phyloP scores from a whole-genome alignment of 2,888 invertebrate genomes.

The Lasioglossum lativentre region DNA sequence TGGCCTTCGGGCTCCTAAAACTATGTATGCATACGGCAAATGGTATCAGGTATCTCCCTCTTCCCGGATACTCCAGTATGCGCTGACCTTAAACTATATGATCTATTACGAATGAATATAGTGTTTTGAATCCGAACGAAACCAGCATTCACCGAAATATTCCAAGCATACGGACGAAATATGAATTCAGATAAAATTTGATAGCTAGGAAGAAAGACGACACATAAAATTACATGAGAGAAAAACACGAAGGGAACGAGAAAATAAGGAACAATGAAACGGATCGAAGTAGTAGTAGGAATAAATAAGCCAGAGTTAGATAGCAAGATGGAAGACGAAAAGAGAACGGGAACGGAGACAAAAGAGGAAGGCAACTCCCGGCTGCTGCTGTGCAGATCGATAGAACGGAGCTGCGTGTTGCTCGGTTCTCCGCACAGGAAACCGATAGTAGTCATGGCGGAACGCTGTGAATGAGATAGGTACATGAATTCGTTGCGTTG shows the following conservation, averaged over 20 bases:
- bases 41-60: too few relatives aligned
- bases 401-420: conserved; percentile 78
- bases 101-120: too few relatives aligned
- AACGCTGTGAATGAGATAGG: conserved; percentile 54
- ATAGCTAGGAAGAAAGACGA: too few relatives aligned
- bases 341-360: conserved; percentile 35
- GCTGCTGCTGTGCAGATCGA: conserved; percentile 71
- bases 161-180: too few relatives aligned
- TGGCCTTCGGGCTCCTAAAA: too few relatives aligned
- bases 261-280: neutral
- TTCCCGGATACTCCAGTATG: too few relatives aligned
- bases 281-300: neutral
- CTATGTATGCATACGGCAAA: too few relatives aligned
- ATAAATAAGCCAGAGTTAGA: neutral
- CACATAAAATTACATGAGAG: too few relatives aligned
- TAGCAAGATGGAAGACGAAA: neutral
- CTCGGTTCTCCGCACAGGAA: conserved; percentile 67
- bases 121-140: too few relatives aligned
- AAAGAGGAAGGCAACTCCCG: conserved; percentile 26
- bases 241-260: neutral
- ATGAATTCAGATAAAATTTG: too few relatives aligned
- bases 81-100: too few relatives aligned
- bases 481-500: neutral
- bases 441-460: conserved; percentile 57
- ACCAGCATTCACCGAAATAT: too few relatives aligned